Percentiles rank a stretch among this genome's conserved stretches.
These are phyloP conservation scores for Sminthurides aquaticus DNA, from an alignment of 2,888 invertebrate genomes.

Conservation along the genomic window DNA sequence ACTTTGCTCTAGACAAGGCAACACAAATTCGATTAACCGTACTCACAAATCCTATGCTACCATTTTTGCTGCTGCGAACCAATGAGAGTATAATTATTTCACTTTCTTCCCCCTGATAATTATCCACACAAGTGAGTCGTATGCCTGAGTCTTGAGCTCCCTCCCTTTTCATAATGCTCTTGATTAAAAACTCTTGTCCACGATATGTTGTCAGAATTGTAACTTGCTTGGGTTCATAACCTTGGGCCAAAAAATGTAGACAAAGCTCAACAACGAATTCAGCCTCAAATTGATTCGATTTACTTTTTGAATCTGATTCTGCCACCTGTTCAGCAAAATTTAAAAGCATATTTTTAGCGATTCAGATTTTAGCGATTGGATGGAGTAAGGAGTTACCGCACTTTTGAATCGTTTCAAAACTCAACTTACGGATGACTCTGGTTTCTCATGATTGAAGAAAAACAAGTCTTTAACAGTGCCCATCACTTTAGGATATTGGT, in stretches of 20 bases:
- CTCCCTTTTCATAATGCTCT: too few species aligned
- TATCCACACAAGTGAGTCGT: conserved; percentile 58
- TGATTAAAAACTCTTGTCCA: conserved; percentile 59
- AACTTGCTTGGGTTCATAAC: conserved; percentile 57
- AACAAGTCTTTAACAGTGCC: conserved; percentile 60
- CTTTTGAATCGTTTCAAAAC: too few species aligned
- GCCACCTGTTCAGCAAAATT: too few species aligned
- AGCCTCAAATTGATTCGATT: conserved; percentile 60
- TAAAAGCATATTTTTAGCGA: too few species aligned
- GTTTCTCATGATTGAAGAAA: conserved; percentile 58
- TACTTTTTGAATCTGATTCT: conserved; percentile 56
- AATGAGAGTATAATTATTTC: conserved; percentile 70
- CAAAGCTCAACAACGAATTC: conserved; percentile 57
- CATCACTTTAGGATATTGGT: conserved; percentile 52
- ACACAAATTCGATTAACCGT: conserved; percentile 68
- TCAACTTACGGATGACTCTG: conserved; percentile 55
- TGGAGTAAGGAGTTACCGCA: too few species aligned
- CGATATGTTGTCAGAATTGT: conserved; percentile 67
- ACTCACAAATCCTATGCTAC: conserved; percentile 62
- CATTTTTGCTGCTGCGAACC: conserved; percentile 64
- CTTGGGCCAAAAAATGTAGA: conserved; percentile 56
- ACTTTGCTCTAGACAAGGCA: conserved; percentile 61
- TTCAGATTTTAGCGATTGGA: too few species aligned
- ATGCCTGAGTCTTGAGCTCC: conserved; percentile 47
- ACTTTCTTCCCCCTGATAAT: conserved; percentile 73